Conservation (phyloP, 2,113 vertebrate genomes). For the Gobiocypris rarus region DNA sequence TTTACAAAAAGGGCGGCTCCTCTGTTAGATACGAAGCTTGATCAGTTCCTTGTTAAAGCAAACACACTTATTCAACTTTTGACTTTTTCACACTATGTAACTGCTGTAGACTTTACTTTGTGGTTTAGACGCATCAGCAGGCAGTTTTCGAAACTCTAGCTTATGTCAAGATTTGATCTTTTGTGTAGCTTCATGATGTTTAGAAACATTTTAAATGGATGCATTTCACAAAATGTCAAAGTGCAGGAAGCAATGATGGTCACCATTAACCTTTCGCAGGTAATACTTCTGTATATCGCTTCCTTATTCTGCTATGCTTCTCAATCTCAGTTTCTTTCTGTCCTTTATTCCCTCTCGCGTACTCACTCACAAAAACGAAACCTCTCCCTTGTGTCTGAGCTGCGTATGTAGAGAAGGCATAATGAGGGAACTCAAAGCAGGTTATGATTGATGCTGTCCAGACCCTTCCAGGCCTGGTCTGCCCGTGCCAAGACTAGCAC, state of each 20-base stretch:
- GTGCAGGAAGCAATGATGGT: background rate
- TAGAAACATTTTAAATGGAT: background rate
- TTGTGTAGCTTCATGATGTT: background rate
- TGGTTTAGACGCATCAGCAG: background rate
- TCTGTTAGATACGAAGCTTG: constrained; percentile 2
- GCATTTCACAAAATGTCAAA: background rate
- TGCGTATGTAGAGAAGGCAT: constrained; percentile 23
- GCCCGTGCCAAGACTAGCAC: constrained; percentile 53
- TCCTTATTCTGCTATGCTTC: constrained; percentile 1
- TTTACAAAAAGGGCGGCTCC: background rate
- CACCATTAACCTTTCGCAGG: constrained; percentile 3
- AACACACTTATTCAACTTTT: background rate
- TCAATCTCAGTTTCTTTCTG: constrained; percentile 1
- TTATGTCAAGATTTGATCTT: background rate
- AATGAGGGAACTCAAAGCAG: constrained; percentile 53
- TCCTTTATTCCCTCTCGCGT: background rate
- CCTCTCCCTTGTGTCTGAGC: constrained; percentile 23
- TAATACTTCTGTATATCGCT: constrained; percentile 38
- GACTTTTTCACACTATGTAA: background rate
- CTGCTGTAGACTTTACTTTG: no score
- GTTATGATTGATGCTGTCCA: constrained; percentile 61
- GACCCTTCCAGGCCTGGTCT: constrained; percentile 30
- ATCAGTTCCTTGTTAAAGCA: background rate
- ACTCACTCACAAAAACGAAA: background rate
- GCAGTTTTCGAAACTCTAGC: background rate